A percentile compares a stretch with the other conserved stretches of the same genome.
phyloP scores from a whole-genome alignment of 2,113 vertebrate genomes.

The Pipra filicauda region DNA sequence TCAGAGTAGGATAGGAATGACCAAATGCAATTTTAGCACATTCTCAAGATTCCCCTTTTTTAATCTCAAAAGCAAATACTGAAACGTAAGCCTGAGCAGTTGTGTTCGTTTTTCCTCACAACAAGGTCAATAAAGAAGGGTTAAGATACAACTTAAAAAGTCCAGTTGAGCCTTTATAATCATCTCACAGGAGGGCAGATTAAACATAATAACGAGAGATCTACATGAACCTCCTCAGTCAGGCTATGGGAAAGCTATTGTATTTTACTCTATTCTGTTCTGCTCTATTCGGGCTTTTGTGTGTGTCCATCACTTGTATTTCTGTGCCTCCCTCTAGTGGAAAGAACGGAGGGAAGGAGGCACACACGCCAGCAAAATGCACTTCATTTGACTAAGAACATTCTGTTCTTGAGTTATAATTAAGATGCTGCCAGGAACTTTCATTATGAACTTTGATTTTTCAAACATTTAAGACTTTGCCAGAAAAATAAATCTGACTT shows the following conservation, averaged over 20 bases:
- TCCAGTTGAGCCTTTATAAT: conserved; percentile 26
- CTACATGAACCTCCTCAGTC: neutral
- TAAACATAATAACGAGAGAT: conserved; percentile 26
- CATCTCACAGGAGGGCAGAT: conserved; percentile 21
- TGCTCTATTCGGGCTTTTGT: conserved; percentile 24
- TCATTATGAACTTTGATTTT: conserved; percentile 40
- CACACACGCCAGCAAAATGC: conserved; percentile 9
- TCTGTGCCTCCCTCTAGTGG: conserved; percentile 60
- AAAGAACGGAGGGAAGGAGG: conserved; percentile 12
- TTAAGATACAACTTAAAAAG: conserved; percentile 9
- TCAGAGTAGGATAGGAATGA: neutral
- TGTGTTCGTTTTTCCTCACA: neutral
- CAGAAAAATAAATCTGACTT: conserved; percentile 40
- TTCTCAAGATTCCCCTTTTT: neutral
- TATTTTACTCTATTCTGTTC: conserved; percentile 14
- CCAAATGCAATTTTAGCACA: neutral
- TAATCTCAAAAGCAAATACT: conserved; percentile 20
- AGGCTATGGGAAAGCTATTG: conserved; percentile 29
- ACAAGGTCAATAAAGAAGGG: neutral
- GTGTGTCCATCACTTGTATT: neutral
- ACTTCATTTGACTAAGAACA: conserved; percentile 31
- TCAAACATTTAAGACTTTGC: conserved; percentile 12
- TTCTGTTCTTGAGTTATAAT: conserved; percentile 42
- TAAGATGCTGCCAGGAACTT: conserved; percentile 41
- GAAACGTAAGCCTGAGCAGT: neutral